phyloP scores from a whole-genome alignment of 2,888 invertebrate genomes.

The Brenthis hecate region DNA sequence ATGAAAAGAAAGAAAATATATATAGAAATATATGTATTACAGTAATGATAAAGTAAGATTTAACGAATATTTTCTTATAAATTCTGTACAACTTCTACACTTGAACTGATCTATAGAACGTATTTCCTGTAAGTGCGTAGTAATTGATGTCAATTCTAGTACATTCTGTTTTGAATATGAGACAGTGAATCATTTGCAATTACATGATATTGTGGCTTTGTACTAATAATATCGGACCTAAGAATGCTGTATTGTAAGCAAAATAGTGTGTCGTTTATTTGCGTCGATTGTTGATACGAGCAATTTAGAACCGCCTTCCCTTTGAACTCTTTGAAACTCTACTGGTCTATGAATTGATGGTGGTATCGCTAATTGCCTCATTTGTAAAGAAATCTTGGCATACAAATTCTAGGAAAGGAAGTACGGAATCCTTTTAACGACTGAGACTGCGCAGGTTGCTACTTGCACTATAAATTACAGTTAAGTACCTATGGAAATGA shows the following conservation, averaged over 20 bases:
- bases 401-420: slow-evolving; percentile 63
- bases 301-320: slow-evolving; percentile 43
- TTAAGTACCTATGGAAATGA: not conserved
- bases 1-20: too few species aligned
- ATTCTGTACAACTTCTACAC: not conserved
- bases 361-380: slow-evolving; percentile 41
- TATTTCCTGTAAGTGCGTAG: slow-evolving; percentile 4
- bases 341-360: slow-evolving; percentile 40
- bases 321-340: slow-evolving; percentile 36
- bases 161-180: slow-evolving; percentile 49
- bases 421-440: slow-evolving; percentile 40
- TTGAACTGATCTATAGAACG: slow-evolving; percentile 2
- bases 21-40: too few species aligned
- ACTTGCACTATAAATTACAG: slow-evolving; percentile 2
- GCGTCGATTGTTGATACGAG: slow-evolving; percentile 60
- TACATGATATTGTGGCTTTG: slow-evolving; percentile 80
- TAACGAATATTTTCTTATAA: not conserved
- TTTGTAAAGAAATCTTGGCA: slow-evolving; percentile 61
- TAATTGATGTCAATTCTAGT: slow-evolving; percentile 13
- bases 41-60: too few species aligned
- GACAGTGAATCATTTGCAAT: slow-evolving; percentile 81
- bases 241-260: slow-evolving; percentile 77
- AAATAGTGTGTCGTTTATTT: slow-evolving; percentile 68
- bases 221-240: slow-evolving; percentile 67
- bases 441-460: not conserved